These are phyloP conservation scores for Gnathonemus echidnorhynchus DNA, from an alignment of 2,113 vertebrate genomes.

Conservation along the genomic window DNA sequence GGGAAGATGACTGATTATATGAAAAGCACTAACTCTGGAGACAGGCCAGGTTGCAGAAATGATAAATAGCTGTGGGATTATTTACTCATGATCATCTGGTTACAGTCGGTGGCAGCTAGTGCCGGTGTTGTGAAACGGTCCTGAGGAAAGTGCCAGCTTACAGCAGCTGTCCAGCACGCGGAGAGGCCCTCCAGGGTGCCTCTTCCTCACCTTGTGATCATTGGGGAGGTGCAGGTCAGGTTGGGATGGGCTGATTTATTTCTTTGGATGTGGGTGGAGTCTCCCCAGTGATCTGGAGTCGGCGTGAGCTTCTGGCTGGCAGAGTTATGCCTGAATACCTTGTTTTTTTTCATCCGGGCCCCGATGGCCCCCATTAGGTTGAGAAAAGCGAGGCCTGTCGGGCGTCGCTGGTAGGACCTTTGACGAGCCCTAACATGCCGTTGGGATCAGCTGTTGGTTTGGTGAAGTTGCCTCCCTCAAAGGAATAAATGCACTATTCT, in stretches of 20 bases:
- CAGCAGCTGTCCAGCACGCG: conserved; percentile 43
- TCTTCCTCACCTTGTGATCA: background rate
- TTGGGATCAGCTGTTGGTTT: background rate
- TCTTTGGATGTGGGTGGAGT: background rate
- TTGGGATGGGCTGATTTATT: background rate
- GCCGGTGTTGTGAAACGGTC: conserved; percentile 47
- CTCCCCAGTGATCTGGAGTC: background rate
- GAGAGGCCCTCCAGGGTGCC: conserved; percentile 18
- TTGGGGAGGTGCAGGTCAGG: background rate
- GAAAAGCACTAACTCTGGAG: conserved; percentile 38
- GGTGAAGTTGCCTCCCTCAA: background rate
- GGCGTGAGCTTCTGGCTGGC: background rate
- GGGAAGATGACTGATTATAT: conserved; percentile 42
- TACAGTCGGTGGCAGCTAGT: conserved; percentile 41
- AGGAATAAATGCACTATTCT: background rate
- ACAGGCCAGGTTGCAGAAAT: conserved; percentile 44
- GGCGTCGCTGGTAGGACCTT: background rate
- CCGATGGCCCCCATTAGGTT: background rate
- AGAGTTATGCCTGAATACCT: background rate
- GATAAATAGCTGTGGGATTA: conserved; percentile 50
- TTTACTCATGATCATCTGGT: conserved; percentile 51
- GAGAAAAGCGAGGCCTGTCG: background rate
- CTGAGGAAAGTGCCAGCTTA: conserved; percentile 41
- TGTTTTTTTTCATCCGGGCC: background rate
- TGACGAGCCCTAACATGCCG: background rate